A percentile compares a stretch with the other conserved stretches of the same genome.
Conservation (phyloP, 23 tunicate species). For the Oikopleura dioica region DNA sequence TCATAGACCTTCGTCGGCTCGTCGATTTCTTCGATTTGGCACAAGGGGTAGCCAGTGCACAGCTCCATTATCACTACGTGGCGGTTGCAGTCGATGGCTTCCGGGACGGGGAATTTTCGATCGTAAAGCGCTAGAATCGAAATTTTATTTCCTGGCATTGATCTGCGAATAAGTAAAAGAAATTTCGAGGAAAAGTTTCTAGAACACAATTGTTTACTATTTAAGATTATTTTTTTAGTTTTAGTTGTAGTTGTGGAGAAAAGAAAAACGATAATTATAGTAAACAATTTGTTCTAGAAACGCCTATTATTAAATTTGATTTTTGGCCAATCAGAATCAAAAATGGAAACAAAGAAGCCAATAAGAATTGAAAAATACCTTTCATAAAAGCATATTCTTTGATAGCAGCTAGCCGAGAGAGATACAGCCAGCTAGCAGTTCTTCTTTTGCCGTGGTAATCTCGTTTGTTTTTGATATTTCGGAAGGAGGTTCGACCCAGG, state of each 20-base stretch:
- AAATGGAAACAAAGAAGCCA: no score
- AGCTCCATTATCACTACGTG: conserved; percentile 79
- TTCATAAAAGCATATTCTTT: conserved; percentile 86
- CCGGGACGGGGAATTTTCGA: conserved; percentile 71
- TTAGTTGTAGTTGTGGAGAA: no score
- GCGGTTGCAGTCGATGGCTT: conserved; percentile 65
- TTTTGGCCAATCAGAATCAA: no score
- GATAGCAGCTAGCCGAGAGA: conserved; percentile 65
- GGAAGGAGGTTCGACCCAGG: conserved; percentile 64
- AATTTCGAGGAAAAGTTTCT: no score
- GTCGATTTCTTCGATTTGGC: conserved; percentile 43
- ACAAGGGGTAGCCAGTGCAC: conserved; percentile 55
- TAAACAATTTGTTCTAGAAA: no score
- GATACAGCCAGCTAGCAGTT: conserved; percentile 48
- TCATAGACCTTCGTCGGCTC: conserved; percentile 29
- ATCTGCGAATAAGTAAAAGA: no score
- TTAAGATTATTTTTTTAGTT: no score
- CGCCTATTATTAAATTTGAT: no score
- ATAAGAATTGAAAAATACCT: no score
- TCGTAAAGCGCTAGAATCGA: conserved; percentile 43
- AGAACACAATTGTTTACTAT: no score
- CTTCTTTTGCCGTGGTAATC: conserved; percentile 51
- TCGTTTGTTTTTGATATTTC: conserved; percentile 70
- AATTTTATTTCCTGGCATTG: no score
- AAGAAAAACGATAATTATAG: no score